Evolutionary conservation across 2,888 invertebrate species (phyloP).

Genomic region (Tetragonula carbonaria): DNA sequence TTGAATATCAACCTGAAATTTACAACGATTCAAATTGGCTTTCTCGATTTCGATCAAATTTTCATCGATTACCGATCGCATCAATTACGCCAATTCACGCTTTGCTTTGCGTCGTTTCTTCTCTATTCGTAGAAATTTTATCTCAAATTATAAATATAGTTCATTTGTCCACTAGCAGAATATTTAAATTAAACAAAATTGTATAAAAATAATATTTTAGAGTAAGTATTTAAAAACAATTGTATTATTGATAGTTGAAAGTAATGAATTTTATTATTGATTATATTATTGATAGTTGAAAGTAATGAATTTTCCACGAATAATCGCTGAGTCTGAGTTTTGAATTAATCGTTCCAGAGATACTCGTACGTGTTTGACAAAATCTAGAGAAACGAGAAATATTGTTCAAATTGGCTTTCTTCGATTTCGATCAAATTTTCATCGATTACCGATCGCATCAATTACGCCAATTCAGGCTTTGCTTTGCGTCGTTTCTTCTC

Average conservation of each 20-base stretch:
- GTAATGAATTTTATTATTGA: no score
- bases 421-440: not conserved
- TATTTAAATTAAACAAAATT: no score
- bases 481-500: not conserved
- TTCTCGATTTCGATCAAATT: not conserved
- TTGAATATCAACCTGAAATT: not conserved
- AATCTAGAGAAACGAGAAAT: no score
- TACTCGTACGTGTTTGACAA: no score
- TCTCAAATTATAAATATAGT: no score
- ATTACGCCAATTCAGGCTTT: not conserved
- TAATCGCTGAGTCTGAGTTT: not conserved
- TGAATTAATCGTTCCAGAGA: not conserved
- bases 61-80: not conserved
- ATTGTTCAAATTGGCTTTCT: not conserved
- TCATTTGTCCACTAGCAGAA: no score
- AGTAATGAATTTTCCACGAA: not conserved
- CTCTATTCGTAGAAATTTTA: not conserved
- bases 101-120: not conserved
- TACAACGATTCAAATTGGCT: not conserved
- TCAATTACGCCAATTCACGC: not conserved
- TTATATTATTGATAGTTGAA: no score
- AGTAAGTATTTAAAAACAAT: no score
- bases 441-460: not conserved
- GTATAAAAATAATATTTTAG: no score
- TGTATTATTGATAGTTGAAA: no score